Percentiles rank a stretch among this genome's conserved stretches.
phyloP scores from a whole-genome alignment of 2,888 invertebrate species.

The Macaria liturata region DNA sequence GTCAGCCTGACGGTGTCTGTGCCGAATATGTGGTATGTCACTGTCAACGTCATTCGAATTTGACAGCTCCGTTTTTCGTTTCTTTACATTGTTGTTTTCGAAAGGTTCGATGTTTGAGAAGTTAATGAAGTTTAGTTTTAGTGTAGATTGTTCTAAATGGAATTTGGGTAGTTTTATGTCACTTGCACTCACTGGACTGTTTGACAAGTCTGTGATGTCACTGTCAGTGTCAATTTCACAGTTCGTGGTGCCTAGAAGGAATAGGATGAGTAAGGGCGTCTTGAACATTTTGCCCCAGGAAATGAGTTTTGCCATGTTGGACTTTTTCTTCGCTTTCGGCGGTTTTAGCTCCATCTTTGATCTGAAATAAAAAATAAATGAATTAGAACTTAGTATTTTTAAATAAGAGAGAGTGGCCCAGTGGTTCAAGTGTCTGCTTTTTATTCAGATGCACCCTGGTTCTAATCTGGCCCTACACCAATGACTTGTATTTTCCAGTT shows the following conservation, averaged over 20 bases:
- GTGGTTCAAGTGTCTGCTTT: too few species aligned
- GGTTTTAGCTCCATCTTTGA: constrained; percentile 72
- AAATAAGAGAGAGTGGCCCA: too few species aligned
- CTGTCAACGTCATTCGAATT: constrained; percentile 15
- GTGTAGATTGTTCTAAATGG: constrained; percentile 5
- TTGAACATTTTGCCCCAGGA: constrained; percentile 69
- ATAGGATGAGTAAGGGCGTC: constrained; percentile 63
- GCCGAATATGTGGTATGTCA: constrained; percentile 48
- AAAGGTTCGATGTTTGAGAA: constrained; percentile 6
- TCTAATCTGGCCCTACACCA: too few species aligned
- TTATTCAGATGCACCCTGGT: too few species aligned
- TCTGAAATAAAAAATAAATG: constrained; percentile 42
- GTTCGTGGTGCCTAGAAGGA: constrained; percentile 66
- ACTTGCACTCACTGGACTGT: constrained; percentile 17
- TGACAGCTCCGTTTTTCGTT: constrained; percentile 1
- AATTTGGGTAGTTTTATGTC: constrained; percentile 11
- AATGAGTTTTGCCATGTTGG: constrained; percentile 53
- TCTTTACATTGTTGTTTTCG: constrained; percentile 3
- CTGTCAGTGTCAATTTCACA: constrained; percentile 61
- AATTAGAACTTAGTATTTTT: too few species aligned
- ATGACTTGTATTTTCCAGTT: too few species aligned
- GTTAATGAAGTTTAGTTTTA: constrained; percentile 10
- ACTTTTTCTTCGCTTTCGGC: constrained; percentile 74
- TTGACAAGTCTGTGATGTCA: constrained; percentile 38
- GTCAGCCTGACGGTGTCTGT: constrained; percentile 51